These are phyloP conservation scores for Glaucidium brasilianum DNA, from an alignment of 2,113 vertebrate genomes.

Conservation along the genomic window DNA sequence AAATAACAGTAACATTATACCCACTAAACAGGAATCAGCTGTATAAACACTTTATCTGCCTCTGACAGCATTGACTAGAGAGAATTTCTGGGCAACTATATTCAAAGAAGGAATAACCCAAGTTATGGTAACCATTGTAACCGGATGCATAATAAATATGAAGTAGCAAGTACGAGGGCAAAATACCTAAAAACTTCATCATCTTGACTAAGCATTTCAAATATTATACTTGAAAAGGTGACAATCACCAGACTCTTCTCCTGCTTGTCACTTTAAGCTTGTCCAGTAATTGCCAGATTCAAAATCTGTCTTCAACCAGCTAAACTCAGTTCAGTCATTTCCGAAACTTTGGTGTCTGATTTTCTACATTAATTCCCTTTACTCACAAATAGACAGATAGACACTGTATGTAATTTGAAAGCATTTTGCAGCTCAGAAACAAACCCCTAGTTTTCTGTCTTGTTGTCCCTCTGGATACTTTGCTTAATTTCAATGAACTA, in stretches of 20 bases:
- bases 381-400: neutral
- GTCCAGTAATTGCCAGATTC: neutral
- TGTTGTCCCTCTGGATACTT: neutral
- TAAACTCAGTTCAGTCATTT: neutral
- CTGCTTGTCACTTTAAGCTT: neutral
- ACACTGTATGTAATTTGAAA: neutral
- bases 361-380: neutral
- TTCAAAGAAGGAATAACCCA: conserved; percentile 3
- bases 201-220: neutral
- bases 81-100: conserved; percentile 14
- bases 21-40: conserved; percentile 68
- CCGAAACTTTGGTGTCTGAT: neutral
- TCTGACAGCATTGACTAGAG: neutral
- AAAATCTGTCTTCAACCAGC: neutral
- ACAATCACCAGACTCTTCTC: neutral
- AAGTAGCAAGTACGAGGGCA: neutral
- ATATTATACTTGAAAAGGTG: neutral
- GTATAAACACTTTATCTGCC: conserved; percentile 69
- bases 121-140: neutral
- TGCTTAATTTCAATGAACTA: neutral
- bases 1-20: conserved; percentile 60
- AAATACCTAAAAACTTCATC: neutral
- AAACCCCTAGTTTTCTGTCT: neutral
- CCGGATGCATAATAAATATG: neutral
- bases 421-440: neutral